Evolutionary conservation across 2,888 invertebrate genomes (phyloP).

Genomic region (Julus scandinavius): DNA sequence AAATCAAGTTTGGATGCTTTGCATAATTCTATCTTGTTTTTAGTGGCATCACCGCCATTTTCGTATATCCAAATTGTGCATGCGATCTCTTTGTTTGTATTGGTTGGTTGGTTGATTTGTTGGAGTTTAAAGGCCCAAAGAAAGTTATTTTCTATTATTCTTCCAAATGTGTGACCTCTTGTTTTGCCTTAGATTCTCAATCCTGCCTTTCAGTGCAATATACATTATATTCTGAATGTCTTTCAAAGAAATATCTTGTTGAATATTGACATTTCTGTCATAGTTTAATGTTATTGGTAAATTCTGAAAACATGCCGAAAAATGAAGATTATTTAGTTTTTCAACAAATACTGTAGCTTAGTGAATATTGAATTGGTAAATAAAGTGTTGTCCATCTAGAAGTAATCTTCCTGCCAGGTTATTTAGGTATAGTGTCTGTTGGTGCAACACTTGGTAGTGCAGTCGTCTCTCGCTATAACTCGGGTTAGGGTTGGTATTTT

Average conservation of each 20-base stretch:
- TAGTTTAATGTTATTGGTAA: slow-evolving; percentile 13
- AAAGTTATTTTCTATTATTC: not conserved
- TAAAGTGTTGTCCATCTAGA: slow-evolving; percentile 1
- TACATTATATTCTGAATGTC: not conserved
- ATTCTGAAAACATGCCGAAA: not conserved
- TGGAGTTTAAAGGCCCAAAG: too few relatives aligned
- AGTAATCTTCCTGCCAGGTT: not conserved
- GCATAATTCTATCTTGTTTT: not conserved
- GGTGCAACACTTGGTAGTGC: not conserved
- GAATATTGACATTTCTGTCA: slow-evolving; percentile 13
- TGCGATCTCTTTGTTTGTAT: not conserved
- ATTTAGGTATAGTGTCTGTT: not conserved
- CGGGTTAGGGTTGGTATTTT: too few relatives aligned
- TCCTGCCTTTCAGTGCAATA: slow-evolving; percentile 24
- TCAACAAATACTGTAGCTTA: not conserved
- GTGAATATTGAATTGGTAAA: not conserved
- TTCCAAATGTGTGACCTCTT: not conserved
- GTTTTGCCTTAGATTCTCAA: slow-evolving; percentile 26
- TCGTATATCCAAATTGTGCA: not conserved
- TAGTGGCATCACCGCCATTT: not conserved
- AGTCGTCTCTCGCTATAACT: too few relatives aligned
- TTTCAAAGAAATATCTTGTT: not conserved
- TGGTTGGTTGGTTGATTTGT: too few relatives aligned
- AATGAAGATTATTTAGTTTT: not conserved
- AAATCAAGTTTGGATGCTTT: not conserved